Conservation (phyloP, 2,888 invertebrate species). For the Blomia tropicalis region DNA sequence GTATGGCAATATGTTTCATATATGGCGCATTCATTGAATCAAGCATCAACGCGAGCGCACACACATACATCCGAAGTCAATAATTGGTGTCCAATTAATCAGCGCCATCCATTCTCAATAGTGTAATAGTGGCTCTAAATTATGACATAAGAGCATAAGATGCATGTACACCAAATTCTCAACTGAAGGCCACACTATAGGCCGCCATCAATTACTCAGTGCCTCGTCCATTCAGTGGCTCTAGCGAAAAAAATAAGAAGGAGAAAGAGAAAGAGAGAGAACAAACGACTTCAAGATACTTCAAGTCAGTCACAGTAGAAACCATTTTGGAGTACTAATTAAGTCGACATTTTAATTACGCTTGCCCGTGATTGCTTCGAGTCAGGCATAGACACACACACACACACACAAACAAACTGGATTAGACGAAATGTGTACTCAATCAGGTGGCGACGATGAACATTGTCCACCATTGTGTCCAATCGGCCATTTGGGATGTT, state of each 20-base stretch:
- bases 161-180: not conserved
- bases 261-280: no score
- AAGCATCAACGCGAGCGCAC: no score
- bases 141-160: no score
- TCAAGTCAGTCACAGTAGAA: no score
- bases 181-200: conserved; percentile 6
- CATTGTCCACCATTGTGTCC: no score
- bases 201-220: conserved; percentile 6
- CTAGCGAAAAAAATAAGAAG: not conserved
- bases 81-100: not conserved
- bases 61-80: no score
- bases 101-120: not conserved
- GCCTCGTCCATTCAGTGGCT: not conserved
- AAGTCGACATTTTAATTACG: conserved; percentile 13
- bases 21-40: no score
- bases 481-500: not conserved
- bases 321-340: conserved; percentile 8
- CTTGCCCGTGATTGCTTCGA: not conserved
- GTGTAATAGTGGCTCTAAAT: not conserved
- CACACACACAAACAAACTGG: no score
- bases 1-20: no score
- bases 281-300: no score
- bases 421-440: conserved; percentile 4
- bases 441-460: not conserved
- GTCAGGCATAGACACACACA: no score